Evolutionary conservation across 2,113 vertebrate species (phyloP).

Genomic region (Stegastes partitus): DNA sequence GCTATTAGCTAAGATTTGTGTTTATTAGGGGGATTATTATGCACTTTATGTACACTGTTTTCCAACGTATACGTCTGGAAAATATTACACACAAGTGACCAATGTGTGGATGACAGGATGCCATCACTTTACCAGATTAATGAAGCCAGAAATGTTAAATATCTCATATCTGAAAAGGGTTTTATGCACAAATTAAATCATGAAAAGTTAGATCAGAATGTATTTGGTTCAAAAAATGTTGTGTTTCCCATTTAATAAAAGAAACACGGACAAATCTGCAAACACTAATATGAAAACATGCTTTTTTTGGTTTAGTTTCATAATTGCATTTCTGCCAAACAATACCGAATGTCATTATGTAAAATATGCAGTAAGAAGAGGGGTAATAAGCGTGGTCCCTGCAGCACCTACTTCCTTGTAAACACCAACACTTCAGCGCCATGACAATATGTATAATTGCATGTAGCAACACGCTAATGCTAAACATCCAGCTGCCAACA

Average conservation of each 20-base stretch:
- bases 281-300: neutral
- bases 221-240: neutral
- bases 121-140: too few species aligned
- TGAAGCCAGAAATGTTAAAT: too few species aligned
- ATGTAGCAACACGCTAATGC: constrained; percentile 57
- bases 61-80: too few species aligned
- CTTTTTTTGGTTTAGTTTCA: constrained; percentile 4
- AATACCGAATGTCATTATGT: constrained; percentile 15
- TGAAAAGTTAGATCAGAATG: neutral
- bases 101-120: too few species aligned
- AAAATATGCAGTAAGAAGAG: constrained; percentile 6
- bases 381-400: neutral
- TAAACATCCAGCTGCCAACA: constrained; percentile 71
- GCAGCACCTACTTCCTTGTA: constrained; percentile 45
- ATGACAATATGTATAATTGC: constrained; percentile 49
- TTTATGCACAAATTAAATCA: too few species aligned
- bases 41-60: too few species aligned
- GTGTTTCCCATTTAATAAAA: neutral
- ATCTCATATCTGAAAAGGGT: too few species aligned
- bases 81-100: too few species aligned
- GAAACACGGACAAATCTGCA: neutral
- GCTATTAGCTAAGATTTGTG: too few species aligned
- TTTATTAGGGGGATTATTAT: too few species aligned
- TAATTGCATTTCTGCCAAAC: constrained; percentile 1
- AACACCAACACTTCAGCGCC: constrained; percentile 49